A percentile compares a stretch with the other conserved stretches of the same genome.
These are phyloP conservation scores for Varanus komodoensis DNA, from an alignment of 2,113 vertebrate species.

Conservation along the genomic window DNA sequence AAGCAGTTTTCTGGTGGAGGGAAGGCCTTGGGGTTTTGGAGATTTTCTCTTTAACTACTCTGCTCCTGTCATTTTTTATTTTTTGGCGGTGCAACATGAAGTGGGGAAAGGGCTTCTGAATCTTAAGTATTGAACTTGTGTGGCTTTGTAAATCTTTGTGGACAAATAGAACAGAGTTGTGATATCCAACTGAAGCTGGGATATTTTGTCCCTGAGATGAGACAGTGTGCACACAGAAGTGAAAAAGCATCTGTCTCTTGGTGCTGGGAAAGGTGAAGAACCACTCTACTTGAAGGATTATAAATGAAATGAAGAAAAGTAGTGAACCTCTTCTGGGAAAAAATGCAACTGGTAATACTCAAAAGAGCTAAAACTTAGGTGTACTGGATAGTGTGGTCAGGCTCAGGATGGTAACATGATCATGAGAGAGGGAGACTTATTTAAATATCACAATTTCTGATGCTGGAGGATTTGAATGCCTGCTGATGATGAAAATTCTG, in stretches of 20 bases:
- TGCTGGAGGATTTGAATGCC: constrained; percentile 36
- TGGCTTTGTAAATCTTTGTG: not conserved
- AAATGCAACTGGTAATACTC: not conserved
- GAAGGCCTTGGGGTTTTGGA: not conserved
- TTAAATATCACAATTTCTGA: constrained; percentile 19
- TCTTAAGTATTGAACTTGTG: not conserved
- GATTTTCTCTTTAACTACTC: not conserved
- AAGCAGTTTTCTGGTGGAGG: not conserved
- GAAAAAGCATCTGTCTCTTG: not conserved
- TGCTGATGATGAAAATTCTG: not conserved
- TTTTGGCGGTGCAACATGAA: not conserved
- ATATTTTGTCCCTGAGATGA: not conserved
- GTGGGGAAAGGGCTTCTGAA: not conserved
- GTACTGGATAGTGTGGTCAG: not conserved
- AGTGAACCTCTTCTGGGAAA: not conserved
- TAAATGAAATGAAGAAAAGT: not conserved
- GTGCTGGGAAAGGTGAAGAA: not conserved
- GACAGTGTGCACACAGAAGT: not conserved
- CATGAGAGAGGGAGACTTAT: not conserved
- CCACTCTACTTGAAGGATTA: not conserved
- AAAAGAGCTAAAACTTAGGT: constrained; percentile 13
- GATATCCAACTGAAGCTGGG: not conserved
- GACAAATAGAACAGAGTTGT: not conserved
- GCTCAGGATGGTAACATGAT: not conserved
- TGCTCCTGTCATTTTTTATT: not conserved